Base-by-base conservation (phyloP, 2,888 invertebrate species). In the Globia sparganii region DNA sequence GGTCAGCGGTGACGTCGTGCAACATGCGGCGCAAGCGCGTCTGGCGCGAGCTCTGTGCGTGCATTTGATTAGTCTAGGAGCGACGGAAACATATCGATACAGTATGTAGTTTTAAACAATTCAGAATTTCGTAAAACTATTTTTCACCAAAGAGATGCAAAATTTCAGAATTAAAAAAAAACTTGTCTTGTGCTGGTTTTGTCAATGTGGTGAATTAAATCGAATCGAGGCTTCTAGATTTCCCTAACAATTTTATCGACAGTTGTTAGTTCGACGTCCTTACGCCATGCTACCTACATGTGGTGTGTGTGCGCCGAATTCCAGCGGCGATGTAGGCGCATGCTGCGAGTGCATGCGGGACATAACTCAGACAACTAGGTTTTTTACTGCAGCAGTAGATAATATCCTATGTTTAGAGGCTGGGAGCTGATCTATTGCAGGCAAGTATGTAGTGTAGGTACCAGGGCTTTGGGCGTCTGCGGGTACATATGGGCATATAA, bases 301-400 rank as follows among this genome's bases (percentile, higher is more conserved):
- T 64, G 72, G 59, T 53, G 77, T 15, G 37, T 78, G 43, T 56
- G 77, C 69, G 73, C 78, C 76, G 69, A 84, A 81, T 84, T 75
- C 81, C 85, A 70, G 72, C 65, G n/a, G 68, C 69, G 68, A 49
- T 13, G 68, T 62, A 31, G 43, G 71, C 72, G 56, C 59, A n/a
- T 34, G 28, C 53, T 46, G 59, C 56, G 53, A 61, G 72, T 61
- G 64, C 78, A 76, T 72, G 84, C 72, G 69, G 71, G 75, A 77
- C 78, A 79, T 82, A 69, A 49, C 77, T 75, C 40, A 69, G 5
- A n/a, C 70, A 18, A 49, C 68, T 11, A 40, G 43, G 70, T 75
- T 70, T 76, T 81, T 81, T 70, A 18, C 58, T 59, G 40, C 49
- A 37, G 13, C 43, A 9, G 11, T 43, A 74, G 73, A 72, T 77